Evolutionary conservation across 2,797 vertebrate species (phyloP), one percentile per base, ranked within the genome.

Genomic region (Hoplostethus mediterraneus): DNA sequence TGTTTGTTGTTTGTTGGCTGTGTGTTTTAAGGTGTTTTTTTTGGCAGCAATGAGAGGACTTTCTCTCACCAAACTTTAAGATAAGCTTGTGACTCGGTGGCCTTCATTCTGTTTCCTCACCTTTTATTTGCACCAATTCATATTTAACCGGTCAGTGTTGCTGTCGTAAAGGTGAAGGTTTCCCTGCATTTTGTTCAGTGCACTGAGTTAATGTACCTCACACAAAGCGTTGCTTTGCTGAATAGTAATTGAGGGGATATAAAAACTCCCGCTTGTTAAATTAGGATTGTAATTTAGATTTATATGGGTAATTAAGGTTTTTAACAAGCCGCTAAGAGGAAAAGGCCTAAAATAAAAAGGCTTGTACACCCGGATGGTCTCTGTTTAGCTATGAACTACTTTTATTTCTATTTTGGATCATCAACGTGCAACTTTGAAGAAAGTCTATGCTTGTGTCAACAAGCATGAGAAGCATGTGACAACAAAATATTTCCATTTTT

Each of bases 261-360:
- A 21, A 64, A 73, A 47, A 62, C 49, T 53, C 3, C 8, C 11
- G 4, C 44, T 58, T 62, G 71, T 81, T 60, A 74, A 78, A 65
- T 70, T 78, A 48, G 45, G 28, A 38, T 62, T 59, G 61, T 68
- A 52, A 67, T 44, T 73, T 56, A 33, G 69, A 58, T 81, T 81
- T 84, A 82, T 80, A 31, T 70, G 28, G 48, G n/a, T 77, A 65
- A 72, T 81, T 81, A 65, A 40, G 52, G 33, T 3, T 73, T 82
- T 85, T 77, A 83, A 87, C 58, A 72, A 79, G 73, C 40, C 52
- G 42, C 21, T 47, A 13, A 67, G 59, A 56, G 48, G 9, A 11
- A 65, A 66, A 42, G 16, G 10, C 47, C 9, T 9, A 45, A 48
- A 64, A 51, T 59, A 31, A 79, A 5, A 47, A 38, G 16, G 38